phyloP scores from a whole-genome alignment of 2,888 invertebrate genomes.

The Noctua janthe region DNA sequence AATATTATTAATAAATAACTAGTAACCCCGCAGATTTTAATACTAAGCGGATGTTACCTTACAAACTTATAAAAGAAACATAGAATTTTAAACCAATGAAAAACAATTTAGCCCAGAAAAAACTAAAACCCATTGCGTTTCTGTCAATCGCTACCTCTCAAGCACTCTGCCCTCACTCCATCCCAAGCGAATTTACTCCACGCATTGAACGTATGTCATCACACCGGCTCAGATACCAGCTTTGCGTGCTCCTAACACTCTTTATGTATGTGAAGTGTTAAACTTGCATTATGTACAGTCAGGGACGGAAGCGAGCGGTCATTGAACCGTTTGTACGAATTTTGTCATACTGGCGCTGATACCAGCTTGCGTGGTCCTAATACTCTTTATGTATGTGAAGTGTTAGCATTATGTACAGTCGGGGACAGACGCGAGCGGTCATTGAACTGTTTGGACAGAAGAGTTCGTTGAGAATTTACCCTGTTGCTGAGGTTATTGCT shows the following conservation, averaged over 20 bases:
- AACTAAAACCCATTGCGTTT: background rate
- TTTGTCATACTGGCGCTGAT: background rate
- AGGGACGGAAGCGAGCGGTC: background rate
- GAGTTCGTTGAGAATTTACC: background rate
- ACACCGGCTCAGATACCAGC: slow-evolving; percentile 59
- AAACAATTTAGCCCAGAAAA: background rate
- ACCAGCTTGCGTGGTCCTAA: background rate
- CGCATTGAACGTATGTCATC: slow-evolving; percentile 76
- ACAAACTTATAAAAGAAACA: background rate
- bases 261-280: slow-evolving; percentile 38
- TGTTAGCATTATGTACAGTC: slow-evolving; percentile 36
- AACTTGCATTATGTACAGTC: slow-evolving; percentile 46
- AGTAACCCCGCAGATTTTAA: background rate
- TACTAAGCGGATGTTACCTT: background rate
- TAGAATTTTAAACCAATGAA: background rate
- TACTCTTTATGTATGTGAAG: slow-evolving; percentile 3
- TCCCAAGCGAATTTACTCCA: slow-evolving; percentile 73
- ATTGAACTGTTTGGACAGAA: background rate
- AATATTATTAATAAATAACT: background rate
- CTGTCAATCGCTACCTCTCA: slow-evolving; percentile 28
- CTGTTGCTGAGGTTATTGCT: background rate
- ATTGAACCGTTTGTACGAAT: background rate
- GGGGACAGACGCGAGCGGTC: background rate
- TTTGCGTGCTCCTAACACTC: slow-evolving; percentile 60
- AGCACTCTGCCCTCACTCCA: background rate